These are phyloP conservation scores for Idaea straminata DNA, from an alignment of 2,888 invertebrate genomes.

Conservation along the genomic window DNA sequence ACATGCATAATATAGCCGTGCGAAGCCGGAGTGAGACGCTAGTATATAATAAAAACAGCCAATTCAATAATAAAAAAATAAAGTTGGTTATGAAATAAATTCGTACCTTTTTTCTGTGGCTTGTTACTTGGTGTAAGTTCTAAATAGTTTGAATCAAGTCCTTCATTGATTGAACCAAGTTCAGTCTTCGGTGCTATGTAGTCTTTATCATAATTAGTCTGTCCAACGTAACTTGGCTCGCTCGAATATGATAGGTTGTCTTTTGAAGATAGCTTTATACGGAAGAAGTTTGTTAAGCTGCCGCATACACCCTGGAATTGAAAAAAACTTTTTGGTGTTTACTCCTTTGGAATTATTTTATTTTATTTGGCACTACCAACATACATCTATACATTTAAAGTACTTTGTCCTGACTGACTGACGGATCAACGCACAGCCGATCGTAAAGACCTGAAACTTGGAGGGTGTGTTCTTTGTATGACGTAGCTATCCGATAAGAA, in stretches of 20 bases:
- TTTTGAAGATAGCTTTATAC: constrained; percentile 63
- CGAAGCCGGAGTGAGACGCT: too few species aligned
- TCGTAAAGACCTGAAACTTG: too few species aligned
- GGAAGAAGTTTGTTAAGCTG: constrained; percentile 85
- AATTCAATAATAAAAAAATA: too few species aligned
- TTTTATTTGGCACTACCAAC: too few species aligned
- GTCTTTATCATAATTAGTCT: constrained; percentile 70
- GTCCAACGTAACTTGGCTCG: constrained; percentile 69
- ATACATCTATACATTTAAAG: too few species aligned
- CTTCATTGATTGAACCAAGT: constrained; percentile 59
- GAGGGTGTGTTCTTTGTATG: too few species aligned
- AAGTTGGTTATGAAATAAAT: constrained; percentile 5
- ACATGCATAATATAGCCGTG: too few species aligned
- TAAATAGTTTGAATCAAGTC: constrained; percentile 58
- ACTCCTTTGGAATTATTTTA: too few species aligned
- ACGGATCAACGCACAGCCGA: too few species aligned
- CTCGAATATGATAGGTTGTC: constrained; percentile 75
- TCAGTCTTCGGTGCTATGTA: constrained; percentile 50
- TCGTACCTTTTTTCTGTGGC: constrained; percentile 34
- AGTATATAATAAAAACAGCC: too few species aligned
- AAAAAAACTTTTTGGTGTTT: neutral
- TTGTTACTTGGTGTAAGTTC: constrained; percentile 53
- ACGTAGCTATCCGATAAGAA: too few species aligned
- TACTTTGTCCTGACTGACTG: too few species aligned
- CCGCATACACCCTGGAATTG: constrained; percentile 85